A percentile compares a stretch with the other conserved stretches of the same genome.
phyloP scores from a whole-genome alignment of 1,140 invertebrate genomes.

The Zaprionus africanus region DNA sequence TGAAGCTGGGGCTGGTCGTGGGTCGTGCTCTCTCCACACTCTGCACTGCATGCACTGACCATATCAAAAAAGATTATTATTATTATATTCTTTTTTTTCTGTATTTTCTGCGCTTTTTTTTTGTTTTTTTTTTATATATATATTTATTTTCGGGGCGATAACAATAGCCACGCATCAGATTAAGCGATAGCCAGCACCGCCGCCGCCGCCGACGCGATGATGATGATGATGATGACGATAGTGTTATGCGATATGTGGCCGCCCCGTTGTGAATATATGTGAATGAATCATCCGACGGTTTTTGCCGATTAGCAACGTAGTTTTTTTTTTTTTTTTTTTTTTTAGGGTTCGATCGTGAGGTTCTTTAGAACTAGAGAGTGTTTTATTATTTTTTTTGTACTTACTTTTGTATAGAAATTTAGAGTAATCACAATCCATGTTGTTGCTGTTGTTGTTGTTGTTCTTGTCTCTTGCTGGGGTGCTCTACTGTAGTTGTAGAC shows the following conservation, averaged over 20 bases:
- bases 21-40: constrained; percentile 8
- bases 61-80: constrained; percentile 28
- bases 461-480: constrained; percentile 4
- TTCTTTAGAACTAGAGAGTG: background rate
- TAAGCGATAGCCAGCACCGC: constrained; percentile 33
- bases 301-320: constrained; percentile 28
- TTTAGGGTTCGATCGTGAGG: background rate
- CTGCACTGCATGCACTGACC: background rate
- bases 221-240: background rate
- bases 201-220: constrained; percentile 13
- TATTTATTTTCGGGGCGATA: constrained; percentile 22
- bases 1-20: background rate
- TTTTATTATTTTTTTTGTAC: constrained; percentile 10
- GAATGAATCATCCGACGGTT: constrained; percentile 43
- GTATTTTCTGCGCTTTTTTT: background rate
- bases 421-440: constrained; percentile 55
- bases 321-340: constrained; percentile 2
- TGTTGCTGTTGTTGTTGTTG: constrained; percentile 12
- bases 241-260: constrained; percentile 34
- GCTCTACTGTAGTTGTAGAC: constrained; percentile 12
- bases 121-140: background rate
- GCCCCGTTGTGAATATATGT: background rate
- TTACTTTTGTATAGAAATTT: constrained; percentile 56
- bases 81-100: constrained; percentile 11
- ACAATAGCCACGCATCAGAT: constrained; percentile 50